Conservation (phyloP, 2,888 invertebrate species). For the Eristalinus aeneus region DNA sequence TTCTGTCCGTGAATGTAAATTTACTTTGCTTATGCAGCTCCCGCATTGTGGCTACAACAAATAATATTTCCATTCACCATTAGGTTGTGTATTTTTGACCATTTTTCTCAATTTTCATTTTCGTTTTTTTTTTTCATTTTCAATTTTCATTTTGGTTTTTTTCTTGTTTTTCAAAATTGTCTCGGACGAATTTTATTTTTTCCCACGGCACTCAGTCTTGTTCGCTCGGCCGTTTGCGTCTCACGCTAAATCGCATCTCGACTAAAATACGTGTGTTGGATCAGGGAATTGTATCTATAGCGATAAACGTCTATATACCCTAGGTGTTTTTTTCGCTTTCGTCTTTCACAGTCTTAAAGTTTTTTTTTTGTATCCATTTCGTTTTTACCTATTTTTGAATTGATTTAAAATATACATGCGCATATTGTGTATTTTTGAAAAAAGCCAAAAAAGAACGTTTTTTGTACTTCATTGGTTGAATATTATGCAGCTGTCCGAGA, state of each 20-base stretch:
- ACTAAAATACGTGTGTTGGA: conserved; percentile 47
- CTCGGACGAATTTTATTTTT: conserved; percentile 49
- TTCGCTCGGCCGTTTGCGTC: conserved; percentile 62
- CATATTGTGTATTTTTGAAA: conserved; percentile 41
- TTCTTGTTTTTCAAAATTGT: conserved; percentile 38
- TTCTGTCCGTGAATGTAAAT: conserved; percentile 22
- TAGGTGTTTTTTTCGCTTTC: conserved; percentile 36
- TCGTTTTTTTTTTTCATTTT: conserved; percentile 10
- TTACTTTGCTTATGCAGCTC: conserved; percentile 14
- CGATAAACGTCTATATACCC: neutral
- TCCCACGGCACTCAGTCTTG: conserved; percentile 66
- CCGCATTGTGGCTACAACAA: conserved; percentile 30
- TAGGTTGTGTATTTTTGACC: conserved; percentile 32
- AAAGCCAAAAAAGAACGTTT: neutral
- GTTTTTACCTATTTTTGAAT: conserved; percentile 24
- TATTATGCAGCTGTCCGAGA: conserved; percentile 52
- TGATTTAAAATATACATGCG: conserved; percentile 33
- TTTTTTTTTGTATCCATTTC: conserved; percentile 30
- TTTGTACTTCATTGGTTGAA: conserved; percentile 35
- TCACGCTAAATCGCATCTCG: conserved; percentile 54
- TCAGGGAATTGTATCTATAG: conserved; percentile 42
- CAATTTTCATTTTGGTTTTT: neutral
- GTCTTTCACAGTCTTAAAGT: neutral
- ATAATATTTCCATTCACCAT: conserved; percentile 50
- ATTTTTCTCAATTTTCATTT: neutral